These are phyloP conservation scores for Cephus runcator DNA, from an alignment of 2,888 invertebrate genomes.

Conservation along the genomic window DNA sequence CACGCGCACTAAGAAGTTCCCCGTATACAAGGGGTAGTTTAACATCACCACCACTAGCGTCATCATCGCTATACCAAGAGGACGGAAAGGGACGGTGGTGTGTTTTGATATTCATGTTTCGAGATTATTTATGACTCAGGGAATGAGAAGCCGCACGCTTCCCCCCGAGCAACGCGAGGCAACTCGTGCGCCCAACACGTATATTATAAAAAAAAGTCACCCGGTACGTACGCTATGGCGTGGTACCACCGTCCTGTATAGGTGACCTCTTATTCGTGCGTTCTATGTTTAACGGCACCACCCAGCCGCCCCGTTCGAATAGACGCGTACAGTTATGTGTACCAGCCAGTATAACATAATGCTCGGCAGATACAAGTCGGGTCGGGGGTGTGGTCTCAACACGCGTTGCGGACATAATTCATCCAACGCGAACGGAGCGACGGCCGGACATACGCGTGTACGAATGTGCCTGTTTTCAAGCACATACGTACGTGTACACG, in stretches of 20 bases:
- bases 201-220: slow-evolving; percentile 41
- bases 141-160: slow-evolving; percentile 54
- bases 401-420: slow-evolving; percentile 58
- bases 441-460: slow-evolving; percentile 41
- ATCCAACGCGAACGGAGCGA: slow-evolving; percentile 38
- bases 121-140: slow-evolving; percentile 53
- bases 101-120: slow-evolving; percentile 54
- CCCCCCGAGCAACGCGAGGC: slow-evolving; percentile 38
- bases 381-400: slow-evolving; percentile 54
- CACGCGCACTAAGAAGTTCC: not conserved
- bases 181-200: slow-evolving; percentile 50
- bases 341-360: slow-evolving; percentile 39
- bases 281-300: slow-evolving; percentile 32
- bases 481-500: too few species aligned
- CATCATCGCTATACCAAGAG: slow-evolving; percentile 18
- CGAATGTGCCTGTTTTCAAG: slow-evolving; percentile 43
- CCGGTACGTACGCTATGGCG: not conserved
- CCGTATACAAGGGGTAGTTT: slow-evolving; percentile 1
- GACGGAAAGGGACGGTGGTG: slow-evolving; percentile 27
- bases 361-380: slow-evolving; percentile 41
- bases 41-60: slow-evolving; percentile 7
- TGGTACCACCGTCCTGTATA: not conserved
- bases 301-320: slow-evolving; percentile 22
- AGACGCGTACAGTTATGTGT: slow-evolving; percentile 17
- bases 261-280: slow-evolving; percentile 25